Conservation (phyloP, 2,888 invertebrate species). For the Dasysyrphus albostriatus region DNA sequence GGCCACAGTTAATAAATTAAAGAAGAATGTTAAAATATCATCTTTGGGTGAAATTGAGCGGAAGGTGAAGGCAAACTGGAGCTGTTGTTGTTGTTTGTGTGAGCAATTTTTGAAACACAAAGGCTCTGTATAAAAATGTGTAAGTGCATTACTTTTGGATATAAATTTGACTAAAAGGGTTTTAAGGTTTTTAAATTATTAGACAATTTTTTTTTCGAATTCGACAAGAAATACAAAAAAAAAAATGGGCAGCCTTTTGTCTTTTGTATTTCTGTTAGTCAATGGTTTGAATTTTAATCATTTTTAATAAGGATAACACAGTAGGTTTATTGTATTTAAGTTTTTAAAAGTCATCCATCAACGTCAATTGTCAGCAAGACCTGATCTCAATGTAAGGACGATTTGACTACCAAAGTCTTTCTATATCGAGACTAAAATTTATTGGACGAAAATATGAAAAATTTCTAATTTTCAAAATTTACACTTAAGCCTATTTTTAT, state of each 20-base stretch:
- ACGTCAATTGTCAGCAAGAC: too few relatives aligned
- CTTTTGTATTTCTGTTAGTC: not conserved
- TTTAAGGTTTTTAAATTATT: not conserved
- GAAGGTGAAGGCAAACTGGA: not conserved
- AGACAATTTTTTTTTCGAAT: not conserved
- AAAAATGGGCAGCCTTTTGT: not conserved
- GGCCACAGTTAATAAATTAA: conserved; percentile 57
- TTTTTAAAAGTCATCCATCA: too few relatives aligned
- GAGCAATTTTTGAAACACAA: not conserved
- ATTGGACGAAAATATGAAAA: too few relatives aligned
- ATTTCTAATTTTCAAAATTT: too few relatives aligned
- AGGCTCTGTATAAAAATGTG: not conserved
- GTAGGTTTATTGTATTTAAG: too few relatives aligned
- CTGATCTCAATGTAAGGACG: too few relatives aligned
- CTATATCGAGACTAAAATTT: too few relatives aligned
- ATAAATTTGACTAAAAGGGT: not conserved
- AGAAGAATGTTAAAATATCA: conserved; percentile 9
- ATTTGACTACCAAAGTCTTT: too few relatives aligned
- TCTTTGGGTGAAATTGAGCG: conserved; percentile 27
- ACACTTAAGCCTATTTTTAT: too few relatives aligned
- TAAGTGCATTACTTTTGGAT: not conserved
- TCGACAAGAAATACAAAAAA: not conserved
- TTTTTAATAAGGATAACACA: not conserved
- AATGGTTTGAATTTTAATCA: not conserved
- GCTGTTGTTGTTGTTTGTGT: not conserved